phyloP scores from a whole-genome alignment of 1,140 invertebrate species.

The Dreissena rostriformis region DNA sequence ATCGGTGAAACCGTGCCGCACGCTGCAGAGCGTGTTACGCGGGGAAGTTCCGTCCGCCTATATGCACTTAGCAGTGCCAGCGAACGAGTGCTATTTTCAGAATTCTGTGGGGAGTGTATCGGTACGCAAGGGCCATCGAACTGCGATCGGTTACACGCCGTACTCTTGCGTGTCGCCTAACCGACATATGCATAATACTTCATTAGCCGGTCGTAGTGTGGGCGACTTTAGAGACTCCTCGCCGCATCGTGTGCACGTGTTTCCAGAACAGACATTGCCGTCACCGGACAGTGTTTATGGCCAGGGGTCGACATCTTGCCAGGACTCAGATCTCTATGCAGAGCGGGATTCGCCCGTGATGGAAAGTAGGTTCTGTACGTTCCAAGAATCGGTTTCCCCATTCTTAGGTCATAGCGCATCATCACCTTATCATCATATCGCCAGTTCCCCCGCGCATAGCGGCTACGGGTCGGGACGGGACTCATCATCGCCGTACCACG shows the following conservation, averaged over 20 bases:
- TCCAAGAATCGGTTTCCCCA: constrained; percentile 47
- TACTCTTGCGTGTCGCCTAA: constrained; percentile 14
- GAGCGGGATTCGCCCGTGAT: constrained; percentile 30
- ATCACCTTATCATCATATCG: constrained; percentile 9
- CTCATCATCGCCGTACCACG: constrained; percentile 34
- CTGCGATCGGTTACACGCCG: not conserved
- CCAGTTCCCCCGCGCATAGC: constrained; percentile 20
- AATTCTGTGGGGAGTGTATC: not conserved
- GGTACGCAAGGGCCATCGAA: not conserved
- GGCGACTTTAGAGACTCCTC: not conserved
- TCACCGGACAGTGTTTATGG: not conserved
- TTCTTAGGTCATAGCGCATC: constrained; percentile 30
- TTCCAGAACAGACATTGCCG: not conserved
- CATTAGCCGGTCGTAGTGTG: not conserved
- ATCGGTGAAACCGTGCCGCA: constrained; percentile 57
- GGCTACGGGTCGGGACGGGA: not conserved
- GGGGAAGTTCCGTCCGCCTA: constrained; percentile 75
- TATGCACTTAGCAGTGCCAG: constrained; percentile 66
- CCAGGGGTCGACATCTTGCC: not conserved
- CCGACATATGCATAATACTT: not conserved
- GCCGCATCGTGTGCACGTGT: not conserved
- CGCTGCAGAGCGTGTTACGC: constrained; percentile 74
- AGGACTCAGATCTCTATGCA: not conserved
- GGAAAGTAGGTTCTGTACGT: constrained; percentile 35
- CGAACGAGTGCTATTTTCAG: not conserved